Evolutionary conservation across 2,797 vertebrate species (phyloP), one percentile per base, ranked within the genome.

Genomic region (Syngnathus rostellatus): DNA sequence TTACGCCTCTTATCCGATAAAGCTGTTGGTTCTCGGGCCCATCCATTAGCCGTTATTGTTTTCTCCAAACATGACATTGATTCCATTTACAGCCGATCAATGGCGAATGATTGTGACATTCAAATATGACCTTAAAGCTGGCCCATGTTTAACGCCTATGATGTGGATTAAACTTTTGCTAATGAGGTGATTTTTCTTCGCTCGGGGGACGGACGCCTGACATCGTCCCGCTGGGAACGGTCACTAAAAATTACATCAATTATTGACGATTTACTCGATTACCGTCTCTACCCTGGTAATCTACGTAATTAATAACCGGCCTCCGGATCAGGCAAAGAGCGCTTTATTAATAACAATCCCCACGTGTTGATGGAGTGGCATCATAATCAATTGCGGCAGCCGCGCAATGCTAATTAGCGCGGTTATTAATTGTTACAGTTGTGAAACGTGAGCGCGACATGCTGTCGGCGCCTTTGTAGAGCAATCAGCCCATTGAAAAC

Each of bases 1-100:
- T 57, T 37, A 14, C 9, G 37, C 6, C 37, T 21, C 10, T 87
- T 87, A 88, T 87, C 92, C 93, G 90, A 94, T 94, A 93, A 93
- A 93, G 92, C 92, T 89, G 92, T 93, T 93, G 92, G 92, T 92
- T 94, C 59, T 86, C 90, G 86, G 87, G 91, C 94, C 92, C 96
- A 98, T 98, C 95, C 93, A 96, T 97, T 98, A 98, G 89, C 92
- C 77, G 93, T 95, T 96, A 98, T 98, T 98, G 95, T 99, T 97
- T 95, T 94, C 91, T 92, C 92, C 89, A 93, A 95, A 96, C 95
- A 94, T 97, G 94, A 95, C 94, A 98, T 99, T 96, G 96, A 99
- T 98, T 98, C 92, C 93, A 94, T 97, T 97, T 95, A 96, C 91
- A 93, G 91, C 90, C 93, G 94, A 98, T 99, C 97, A 97, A 99